Conservation (phyloP, 2,797 vertebrate species). For the Coluber constrictor region DNA sequence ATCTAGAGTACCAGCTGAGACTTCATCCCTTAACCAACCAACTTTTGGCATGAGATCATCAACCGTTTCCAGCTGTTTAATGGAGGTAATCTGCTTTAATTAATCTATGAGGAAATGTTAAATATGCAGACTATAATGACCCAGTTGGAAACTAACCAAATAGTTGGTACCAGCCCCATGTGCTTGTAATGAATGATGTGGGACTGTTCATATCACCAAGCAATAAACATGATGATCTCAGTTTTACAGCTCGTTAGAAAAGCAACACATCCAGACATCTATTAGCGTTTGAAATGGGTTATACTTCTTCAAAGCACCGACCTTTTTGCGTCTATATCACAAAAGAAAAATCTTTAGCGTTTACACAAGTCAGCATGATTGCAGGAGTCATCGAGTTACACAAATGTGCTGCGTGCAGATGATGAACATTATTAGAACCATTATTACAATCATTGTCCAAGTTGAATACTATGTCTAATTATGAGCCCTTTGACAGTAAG, state of each 20-base stretch:
- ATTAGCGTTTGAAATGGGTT: background rate
- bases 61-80: slow-evolving; percentile 25
- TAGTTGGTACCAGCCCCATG: slow-evolving; percentile 27
- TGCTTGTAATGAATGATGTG: slow-evolving; percentile 8
- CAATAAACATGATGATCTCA: background rate
- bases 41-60: slow-evolving; percentile 37
- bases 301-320: background rate
- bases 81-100: slow-evolving; percentile 22
- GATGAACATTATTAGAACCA: background rate
- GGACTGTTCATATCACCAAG: slow-evolving; percentile 25
- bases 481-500: background rate
- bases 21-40: background rate
- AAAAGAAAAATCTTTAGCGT: accelerated
- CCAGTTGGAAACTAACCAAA: slow-evolving; percentile 37
- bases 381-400: background rate
- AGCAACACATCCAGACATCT: slow-evolving; percentile 21
- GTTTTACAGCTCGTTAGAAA: slow-evolving; percentile 35
- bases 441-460: background rate
- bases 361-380: slow-evolving; percentile 16
- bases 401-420: background rate
- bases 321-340: background rate
- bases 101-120: slow-evolving; percentile 38
- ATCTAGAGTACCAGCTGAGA: background rate
- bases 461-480: background rate
- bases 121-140: slow-evolving; percentile 27